Evolutionary conservation across 2,888 invertebrate species (phyloP).

Genomic region (Lamellibrachia satsuma): DNA sequence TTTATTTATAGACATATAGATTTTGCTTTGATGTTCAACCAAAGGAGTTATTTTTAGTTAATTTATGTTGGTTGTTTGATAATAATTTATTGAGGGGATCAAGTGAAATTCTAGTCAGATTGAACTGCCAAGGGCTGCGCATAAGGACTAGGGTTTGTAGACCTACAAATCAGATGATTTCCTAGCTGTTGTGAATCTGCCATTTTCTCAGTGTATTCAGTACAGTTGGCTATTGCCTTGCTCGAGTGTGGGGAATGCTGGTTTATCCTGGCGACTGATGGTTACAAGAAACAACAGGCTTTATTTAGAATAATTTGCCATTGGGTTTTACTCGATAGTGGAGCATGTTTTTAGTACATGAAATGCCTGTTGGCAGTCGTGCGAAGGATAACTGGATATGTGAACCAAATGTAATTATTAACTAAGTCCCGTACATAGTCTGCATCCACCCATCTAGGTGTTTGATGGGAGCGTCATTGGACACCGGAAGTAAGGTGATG

Average conservation of each 20-base stretch:
- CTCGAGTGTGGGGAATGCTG: not conserved
- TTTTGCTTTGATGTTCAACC: not conserved
- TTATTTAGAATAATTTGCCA: not conserved
- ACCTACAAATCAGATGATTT: not conserved
- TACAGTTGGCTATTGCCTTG: conserved; percentile 3
- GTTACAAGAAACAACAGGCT: not conserved
- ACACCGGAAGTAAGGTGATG: not conserved
- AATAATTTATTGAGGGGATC: conserved; percentile 1
- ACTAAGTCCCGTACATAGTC: not conserved
- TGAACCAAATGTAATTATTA: not conserved
- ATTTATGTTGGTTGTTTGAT: conserved; percentile 5
- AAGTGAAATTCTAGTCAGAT: conserved; percentile 5
- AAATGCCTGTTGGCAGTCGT: not conserved
- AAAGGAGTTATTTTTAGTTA: not conserved
- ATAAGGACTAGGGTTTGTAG: not conserved
- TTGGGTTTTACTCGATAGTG: not conserved
- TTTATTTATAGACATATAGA: not conserved
- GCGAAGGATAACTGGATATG: not conserved
- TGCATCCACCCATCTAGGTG: not conserved
- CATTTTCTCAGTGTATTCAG: not conserved
- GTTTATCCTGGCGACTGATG: not conserved
- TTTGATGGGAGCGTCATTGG: not conserved
- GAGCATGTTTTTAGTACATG: not conserved
- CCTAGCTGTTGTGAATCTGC: not conserved
- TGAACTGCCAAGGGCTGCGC: not conserved